Conservation (phyloP, 2,113 vertebrate genomes). For the Rousettus leschenaultii region DNA sequence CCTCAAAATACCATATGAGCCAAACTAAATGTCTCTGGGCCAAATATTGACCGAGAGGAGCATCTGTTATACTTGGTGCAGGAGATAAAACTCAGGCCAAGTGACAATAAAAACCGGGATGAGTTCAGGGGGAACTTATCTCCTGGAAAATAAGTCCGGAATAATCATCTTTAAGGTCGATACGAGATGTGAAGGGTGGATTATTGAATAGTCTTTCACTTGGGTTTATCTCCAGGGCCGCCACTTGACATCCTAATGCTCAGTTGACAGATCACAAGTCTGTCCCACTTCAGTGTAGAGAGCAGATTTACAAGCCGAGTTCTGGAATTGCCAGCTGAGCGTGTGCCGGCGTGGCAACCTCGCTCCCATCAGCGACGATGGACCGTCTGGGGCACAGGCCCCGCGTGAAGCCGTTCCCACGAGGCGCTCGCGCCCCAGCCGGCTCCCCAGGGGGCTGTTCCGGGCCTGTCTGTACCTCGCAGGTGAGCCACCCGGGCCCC, state of each 20-base stretch:
- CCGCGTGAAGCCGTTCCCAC: no score
- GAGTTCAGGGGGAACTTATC: constrained; percentile 51
- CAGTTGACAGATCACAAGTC: constrained; percentile 40
- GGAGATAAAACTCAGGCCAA: constrained; percentile 46
- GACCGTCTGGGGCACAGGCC: no score
- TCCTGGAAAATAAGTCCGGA: constrained; percentile 44
- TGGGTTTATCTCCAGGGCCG: constrained; percentile 46
- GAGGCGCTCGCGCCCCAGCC: no score
- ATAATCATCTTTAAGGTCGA: constrained; percentile 53
- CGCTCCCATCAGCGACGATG: neutral
- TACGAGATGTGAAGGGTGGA: constrained; percentile 56
- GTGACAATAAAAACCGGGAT: constrained; percentile 50
- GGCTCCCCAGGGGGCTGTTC: neutral
- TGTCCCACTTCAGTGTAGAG: constrained; percentile 18
- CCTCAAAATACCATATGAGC: neutral
- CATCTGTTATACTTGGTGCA: neutral
- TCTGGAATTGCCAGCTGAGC: constrained; percentile 30
- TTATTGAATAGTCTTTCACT: constrained; percentile 50
- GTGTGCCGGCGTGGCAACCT: neutral
- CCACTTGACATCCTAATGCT: constrained; percentile 46
- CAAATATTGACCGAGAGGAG: neutral
- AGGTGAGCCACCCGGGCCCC: neutral
- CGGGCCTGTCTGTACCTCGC: neutral
- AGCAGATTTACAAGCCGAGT: constrained; percentile 48
- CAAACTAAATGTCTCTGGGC: constrained; percentile 6